Evolutionary conservation across 2,797 vertebrate genomes (phyloP).

Genomic region (Cossypha polioptera): DNA sequence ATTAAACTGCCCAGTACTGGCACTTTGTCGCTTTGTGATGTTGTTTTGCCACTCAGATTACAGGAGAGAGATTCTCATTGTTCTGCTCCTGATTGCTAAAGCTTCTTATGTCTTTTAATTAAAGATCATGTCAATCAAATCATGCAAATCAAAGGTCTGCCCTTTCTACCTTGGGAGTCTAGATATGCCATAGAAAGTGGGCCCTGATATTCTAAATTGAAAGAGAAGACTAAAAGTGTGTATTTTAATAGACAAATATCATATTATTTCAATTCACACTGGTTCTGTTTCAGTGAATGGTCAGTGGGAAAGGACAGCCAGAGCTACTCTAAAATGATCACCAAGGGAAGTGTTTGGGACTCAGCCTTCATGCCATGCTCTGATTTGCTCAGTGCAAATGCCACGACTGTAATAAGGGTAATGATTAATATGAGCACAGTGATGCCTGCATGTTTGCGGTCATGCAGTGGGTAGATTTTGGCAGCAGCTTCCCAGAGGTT

Average conservation of each 20-base stretch:
- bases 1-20: neutral
- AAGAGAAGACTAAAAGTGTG: neutral
- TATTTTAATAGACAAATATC: neutral
- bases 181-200: neutral
- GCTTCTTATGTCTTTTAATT: neutral
- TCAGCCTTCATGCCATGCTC: neutral
- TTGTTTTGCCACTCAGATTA: neutral
- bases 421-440: neutral
- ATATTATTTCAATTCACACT: neutral
- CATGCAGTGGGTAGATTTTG: neutral
- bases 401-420: neutral
- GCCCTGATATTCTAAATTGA: neutral
- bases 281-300: neutral
- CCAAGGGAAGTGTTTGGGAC: neutral
- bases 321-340: neutral
- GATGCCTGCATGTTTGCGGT: neutral
- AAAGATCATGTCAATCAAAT: neutral
- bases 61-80: neutral
- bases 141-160: neutral
- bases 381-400: neutral
- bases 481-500: neutral
- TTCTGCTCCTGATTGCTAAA: neutral
- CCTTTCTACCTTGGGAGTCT: neutral
- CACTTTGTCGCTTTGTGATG: neutral
- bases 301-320: neutral